A percentile compares a stretch with the other conserved stretches of the same genome.
phyloP scores from a whole-genome alignment of 2,113 vertebrate genomes.

The Pomatostomus ruficeps region DNA sequence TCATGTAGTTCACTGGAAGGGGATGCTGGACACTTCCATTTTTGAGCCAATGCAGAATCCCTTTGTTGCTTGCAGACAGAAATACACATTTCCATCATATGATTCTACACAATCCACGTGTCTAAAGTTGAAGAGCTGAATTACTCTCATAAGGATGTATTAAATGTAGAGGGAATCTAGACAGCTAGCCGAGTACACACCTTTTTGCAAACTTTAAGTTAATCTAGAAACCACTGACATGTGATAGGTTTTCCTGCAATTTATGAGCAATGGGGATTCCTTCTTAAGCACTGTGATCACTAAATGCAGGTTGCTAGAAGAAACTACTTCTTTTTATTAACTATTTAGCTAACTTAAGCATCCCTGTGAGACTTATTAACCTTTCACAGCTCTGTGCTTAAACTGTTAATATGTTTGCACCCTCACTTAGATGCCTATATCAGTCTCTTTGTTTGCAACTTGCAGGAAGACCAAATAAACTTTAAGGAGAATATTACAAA shows the following conservation, averaged over 20 bases:
- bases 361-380: not conserved
- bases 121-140: not conserved
- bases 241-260: not conserved
- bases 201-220: not conserved
- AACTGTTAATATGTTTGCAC: not conserved
- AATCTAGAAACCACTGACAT: not conserved
- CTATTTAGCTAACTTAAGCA: not conserved
- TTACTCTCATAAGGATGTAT: not conserved
- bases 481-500: not conserved
- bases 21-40: rapidly evolving
- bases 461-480: not conserved
- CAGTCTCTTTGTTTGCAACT: not conserved
- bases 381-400: not conserved
- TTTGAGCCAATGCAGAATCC: not conserved
- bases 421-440: not conserved
- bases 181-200: not conserved
- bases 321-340: not conserved
- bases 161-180: not conserved
- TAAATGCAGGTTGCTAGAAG: not conserved
- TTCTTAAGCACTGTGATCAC: not conserved
- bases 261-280: not conserved
- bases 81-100: not conserved
- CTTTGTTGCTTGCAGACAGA: not conserved
- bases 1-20: not conserved
- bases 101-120: not conserved